These are phyloP conservation scores for Ginglymostoma cirratum DNA, from an alignment of 2,113 vertebrate genomes.

Conservation along the genomic window DNA sequence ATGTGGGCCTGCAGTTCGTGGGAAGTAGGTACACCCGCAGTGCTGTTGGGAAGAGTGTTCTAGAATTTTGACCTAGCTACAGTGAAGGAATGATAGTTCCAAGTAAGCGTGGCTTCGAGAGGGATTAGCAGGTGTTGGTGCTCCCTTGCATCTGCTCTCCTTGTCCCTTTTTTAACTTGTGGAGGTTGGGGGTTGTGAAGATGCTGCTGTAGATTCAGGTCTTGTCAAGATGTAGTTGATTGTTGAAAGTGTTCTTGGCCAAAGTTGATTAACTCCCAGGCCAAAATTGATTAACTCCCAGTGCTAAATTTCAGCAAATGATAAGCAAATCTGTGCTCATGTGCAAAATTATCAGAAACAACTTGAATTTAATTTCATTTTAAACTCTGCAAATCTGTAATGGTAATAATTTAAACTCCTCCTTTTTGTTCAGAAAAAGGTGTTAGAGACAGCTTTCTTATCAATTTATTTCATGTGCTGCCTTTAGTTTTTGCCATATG, in stretches of 20 bases:
- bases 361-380: neutral
- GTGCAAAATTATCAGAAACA: neutral
- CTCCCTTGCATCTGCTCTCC: no score
- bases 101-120: no score
- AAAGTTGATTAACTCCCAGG: neutral
- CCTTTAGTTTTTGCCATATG: neutral
- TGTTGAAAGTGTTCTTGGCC: neutral
- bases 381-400: neutral
- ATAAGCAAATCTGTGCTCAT: neutral
- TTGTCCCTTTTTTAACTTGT: no score
- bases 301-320: neutral
- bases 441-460: neutral
- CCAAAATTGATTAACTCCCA: neutral
- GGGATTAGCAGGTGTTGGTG: no score
- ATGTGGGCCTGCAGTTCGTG: no score
- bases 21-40: no score
- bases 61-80: no score
- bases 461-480: neutral
- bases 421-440: neutral
- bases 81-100: no score
- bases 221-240: neutral
- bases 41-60: no score
- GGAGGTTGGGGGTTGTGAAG: no score
- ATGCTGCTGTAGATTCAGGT: neutral
- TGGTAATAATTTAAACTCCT: neutral